phyloP scores from a whole-genome alignment of 2,113 vertebrate species.

The Triplophysa siluroides region DNA sequence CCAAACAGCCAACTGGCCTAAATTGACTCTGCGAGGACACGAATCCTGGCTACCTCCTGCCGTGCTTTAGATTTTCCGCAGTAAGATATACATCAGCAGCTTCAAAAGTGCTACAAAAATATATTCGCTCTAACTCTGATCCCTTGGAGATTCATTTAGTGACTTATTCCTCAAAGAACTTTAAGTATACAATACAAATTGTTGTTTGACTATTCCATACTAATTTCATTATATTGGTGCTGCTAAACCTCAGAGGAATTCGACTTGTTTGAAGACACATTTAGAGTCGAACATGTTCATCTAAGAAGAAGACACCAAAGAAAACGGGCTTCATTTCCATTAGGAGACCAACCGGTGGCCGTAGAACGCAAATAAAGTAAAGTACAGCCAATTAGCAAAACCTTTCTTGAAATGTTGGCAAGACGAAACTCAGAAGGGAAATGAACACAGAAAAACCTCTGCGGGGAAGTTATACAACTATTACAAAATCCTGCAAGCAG shows the following conservation, averaged over 20 bases:
- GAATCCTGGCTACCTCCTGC: neutral
- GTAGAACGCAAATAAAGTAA: conserved; percentile 33
- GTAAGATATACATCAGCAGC: neutral
- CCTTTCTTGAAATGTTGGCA: conserved; percentile 40
- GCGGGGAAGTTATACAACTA: no score
- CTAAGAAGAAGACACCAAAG: conserved; percentile 20
- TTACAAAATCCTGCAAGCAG: no score
- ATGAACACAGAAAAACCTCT: neutral
- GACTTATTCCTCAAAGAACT: conserved; percentile 10
- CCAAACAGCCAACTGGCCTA: conserved; percentile 23
- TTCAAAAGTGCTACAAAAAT: neutral
- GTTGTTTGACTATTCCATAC: conserved; percentile 19
- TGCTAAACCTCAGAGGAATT: conserved; percentile 16
- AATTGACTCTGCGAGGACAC: conserved; percentile 7
- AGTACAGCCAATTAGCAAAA: conserved; percentile 46
- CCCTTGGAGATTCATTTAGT: neutral
- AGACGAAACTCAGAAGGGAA: conserved; percentile 2
- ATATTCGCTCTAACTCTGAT: neutral
- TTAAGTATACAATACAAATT: conserved; percentile 30
- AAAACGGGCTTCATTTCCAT: conserved; percentile 34
- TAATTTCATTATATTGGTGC: neutral
- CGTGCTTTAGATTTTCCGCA: neutral
- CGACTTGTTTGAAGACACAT: neutral
- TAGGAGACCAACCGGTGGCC: conserved; percentile 44
- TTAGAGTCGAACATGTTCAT: conserved; percentile 27